phyloP scores from a whole-genome alignment of 1,140 invertebrate species.

The Panagrolaimus sp. region DNA sequence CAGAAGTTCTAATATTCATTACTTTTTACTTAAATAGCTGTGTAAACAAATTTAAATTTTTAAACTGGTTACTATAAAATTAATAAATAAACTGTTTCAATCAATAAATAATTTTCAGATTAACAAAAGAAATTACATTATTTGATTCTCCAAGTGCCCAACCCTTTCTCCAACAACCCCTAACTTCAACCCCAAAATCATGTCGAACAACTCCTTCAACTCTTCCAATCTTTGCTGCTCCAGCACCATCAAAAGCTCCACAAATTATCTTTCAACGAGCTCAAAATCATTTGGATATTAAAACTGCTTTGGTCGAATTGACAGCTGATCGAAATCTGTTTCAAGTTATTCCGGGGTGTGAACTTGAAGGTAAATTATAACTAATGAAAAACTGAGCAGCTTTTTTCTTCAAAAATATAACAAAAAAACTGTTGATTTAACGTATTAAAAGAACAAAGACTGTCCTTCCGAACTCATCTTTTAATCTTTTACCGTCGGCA shows the following conservation, averaged over 20 bases:
- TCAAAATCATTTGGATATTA: constrained; percentile 43
- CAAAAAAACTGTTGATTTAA: too few species aligned
- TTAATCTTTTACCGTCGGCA: too few species aligned
- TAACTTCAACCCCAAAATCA: constrained; percentile 15
- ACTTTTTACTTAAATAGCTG: too few species aligned
- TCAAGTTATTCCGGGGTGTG: constrained; percentile 22
- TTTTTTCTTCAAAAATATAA: too few species aligned
- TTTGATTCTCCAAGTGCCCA: background rate
- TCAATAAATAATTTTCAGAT: background rate
- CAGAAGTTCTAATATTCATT: too few species aligned
- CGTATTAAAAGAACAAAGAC: too few species aligned
- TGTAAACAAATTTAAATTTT: too few species aligned
- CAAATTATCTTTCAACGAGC: constrained; percentile 37
- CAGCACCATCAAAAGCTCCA: constrained; percentile 59
- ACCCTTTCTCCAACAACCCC: background rate
- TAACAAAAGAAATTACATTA: background rate
- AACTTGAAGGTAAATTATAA: constrained; percentile 30
- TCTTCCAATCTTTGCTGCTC: constrained; percentile 62
- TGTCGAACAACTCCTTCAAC: constrained; percentile 56
- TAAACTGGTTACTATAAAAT: too few species aligned
- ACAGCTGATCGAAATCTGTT: constrained; percentile 57
- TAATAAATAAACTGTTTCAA: background rate
- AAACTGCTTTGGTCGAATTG: constrained; percentile 48
- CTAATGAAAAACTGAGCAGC: too few species aligned
- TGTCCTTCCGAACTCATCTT: too few species aligned